A percentile compares a stretch with the other conserved stretches of the same genome.
phyloP scores from a whole-genome alignment of 2,888 invertebrate genomes.

The Polydrusus pterygomalis region DNA sequence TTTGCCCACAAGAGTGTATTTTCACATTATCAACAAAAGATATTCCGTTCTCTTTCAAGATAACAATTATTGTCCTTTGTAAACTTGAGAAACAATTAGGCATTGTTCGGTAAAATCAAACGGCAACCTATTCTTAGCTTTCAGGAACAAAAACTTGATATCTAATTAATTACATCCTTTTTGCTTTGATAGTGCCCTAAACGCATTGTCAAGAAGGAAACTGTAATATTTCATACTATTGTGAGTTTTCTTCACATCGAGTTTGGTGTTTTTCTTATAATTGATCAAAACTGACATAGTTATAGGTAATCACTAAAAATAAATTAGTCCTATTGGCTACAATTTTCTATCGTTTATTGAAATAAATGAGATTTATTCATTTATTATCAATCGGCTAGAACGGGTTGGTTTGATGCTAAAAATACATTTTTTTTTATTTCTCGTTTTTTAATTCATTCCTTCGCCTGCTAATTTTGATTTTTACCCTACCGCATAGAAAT shows the following conservation, averaged over 20 bases:
- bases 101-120: constrained; percentile 9
- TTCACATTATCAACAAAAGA: background rate
- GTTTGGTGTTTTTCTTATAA: background rate
- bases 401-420: no score
- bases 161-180: constrained; percentile 13
- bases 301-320: no score
- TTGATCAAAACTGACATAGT: background rate
- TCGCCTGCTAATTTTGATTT: no score
- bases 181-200: constrained; percentile 4
- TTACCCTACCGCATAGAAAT: no score
- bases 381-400: no score
- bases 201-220: constrained; percentile 1
- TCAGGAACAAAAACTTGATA: background rate
- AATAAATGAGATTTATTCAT: no score
- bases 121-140: background rate
- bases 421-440: no score
- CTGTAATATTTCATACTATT: constrained; percentile 1
- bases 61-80: background rate
- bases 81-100: constrained; percentile 6
- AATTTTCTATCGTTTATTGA: no score
- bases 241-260: background rate
- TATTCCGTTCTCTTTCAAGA: background rate
- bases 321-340: no score
- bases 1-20: background rate
- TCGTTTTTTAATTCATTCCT: no score